These are phyloP conservation scores for Argynnis bischoffii DNA, from an alignment of 2,888 invertebrate genomes.

Conservation along the genomic window DNA sequence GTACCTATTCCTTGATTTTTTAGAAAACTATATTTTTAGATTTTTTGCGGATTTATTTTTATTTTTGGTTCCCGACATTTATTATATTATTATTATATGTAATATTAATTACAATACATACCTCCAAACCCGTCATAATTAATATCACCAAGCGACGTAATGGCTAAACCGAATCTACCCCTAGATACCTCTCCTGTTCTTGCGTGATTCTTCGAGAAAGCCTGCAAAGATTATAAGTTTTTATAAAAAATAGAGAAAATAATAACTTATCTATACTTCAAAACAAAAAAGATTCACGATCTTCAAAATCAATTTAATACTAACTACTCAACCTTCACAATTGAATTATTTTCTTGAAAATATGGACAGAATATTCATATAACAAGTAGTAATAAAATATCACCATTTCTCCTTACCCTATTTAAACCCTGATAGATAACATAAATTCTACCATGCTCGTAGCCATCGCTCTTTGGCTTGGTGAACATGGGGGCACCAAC, in stretches of 20 bases:
- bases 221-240: conserved; percentile 59
- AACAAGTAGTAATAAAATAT: background rate
- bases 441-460: conserved; percentile 96
- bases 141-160: conserved; percentile 94
- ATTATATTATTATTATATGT: background rate
- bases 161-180: conserved; percentile 94
- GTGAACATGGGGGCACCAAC: conserved; percentile 97
- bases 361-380: no score
- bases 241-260: background rate
- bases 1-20: no score
- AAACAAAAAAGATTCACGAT: background rate
- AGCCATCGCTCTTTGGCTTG: conserved; percentile 89
- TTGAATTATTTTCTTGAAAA: no score
- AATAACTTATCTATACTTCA: background rate
- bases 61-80: no score
- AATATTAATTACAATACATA: conserved; percentile 48
- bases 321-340: no score
- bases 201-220: conserved; percentile 78
- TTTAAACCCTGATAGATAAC: conserved; percentile 89
- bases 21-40: no score
- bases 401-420: conserved; percentile 61
- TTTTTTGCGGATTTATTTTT: no score
- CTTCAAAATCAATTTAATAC: no score
- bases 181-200: conserved; percentile 91
- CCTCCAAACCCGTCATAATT: conserved; percentile 96